phyloP scores from a whole-genome alignment of 2,113 vertebrate species.

The Conger conger region DNA sequence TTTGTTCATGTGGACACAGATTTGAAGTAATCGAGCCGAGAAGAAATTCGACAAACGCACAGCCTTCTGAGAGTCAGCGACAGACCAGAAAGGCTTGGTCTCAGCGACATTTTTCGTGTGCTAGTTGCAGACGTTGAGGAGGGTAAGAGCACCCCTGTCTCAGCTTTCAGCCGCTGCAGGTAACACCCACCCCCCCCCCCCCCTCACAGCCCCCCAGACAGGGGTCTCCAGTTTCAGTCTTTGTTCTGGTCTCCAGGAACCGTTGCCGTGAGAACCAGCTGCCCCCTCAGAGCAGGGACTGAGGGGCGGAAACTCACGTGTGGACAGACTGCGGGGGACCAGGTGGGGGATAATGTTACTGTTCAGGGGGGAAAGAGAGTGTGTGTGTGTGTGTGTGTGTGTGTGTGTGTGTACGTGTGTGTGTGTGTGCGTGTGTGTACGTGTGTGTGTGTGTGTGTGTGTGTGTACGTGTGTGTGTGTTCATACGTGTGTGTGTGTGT shows the following conservation, averaged over 20 bases:
- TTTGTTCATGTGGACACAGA: too few species aligned
- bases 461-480: constrained; percentile 34
- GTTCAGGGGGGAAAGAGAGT: not conserved
- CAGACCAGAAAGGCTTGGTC: too few species aligned
- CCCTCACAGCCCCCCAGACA: constrained; percentile 7
- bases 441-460: too few species aligned
- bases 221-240: constrained; percentile 48
- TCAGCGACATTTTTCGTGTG: too few species aligned
- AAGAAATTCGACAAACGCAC: too few species aligned
- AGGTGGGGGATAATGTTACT: constrained; percentile 4
- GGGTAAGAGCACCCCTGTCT: not conserved
- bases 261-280: constrained; percentile 17
- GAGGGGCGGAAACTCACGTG: constrained; percentile 5
- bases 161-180: constrained; percentile 29
- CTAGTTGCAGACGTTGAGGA: too few species aligned
- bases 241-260: constrained; percentile 30
- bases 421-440: constrained; percentile 38
- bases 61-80: too few species aligned
- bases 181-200: not conserved
- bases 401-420: constrained; percentile 39
- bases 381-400: constrained; percentile 56
- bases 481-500: too few species aligned
- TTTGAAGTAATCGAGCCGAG: not conserved
- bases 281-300: not conserved
- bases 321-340: not conserved